phyloP scores from a whole-genome alignment of 2,888 invertebrate species.

The Lobophora halterata region DNA sequence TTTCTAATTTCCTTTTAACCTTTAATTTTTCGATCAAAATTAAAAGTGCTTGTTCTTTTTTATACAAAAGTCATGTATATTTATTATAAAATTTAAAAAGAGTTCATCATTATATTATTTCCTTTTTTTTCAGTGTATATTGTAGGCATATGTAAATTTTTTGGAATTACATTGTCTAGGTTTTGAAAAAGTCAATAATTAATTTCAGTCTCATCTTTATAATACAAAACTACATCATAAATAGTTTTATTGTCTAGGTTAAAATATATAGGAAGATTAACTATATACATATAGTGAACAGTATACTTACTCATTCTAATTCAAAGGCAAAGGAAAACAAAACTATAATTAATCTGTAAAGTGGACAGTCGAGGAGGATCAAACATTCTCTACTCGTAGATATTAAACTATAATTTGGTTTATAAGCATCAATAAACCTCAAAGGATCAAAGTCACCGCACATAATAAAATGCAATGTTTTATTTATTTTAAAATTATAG shows the following conservation, averaged over 20 bases:
- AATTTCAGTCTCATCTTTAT: constrained; percentile 8
- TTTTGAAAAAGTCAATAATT: too few relatives aligned
- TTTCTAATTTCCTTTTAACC: too few relatives aligned
- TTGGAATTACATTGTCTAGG: too few relatives aligned
- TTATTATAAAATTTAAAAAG: too few relatives aligned
- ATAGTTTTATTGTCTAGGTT: constrained; percentile 17
- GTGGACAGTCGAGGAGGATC: constrained; percentile 32
- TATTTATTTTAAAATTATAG: constrained; percentile 36
- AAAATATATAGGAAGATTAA: constrained; percentile 9
- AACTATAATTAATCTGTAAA: constrained; percentile 30
- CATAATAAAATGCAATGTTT: constrained; percentile 28
- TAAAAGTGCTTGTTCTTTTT: too few relatives aligned
- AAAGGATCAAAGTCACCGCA: constrained; percentile 32
- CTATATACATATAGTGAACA: constrained; percentile 10
- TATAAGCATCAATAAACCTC: constrained; percentile 32
- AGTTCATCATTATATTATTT: too few relatives aligned
- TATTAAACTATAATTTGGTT: constrained; percentile 35
- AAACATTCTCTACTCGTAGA: constrained; percentile 28
- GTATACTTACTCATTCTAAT: constrained; percentile 16
- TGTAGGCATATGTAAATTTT: too few relatives aligned
- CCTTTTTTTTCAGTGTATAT: too few relatives aligned
- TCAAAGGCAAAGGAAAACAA: constrained; percentile 29
- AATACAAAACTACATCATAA: constrained; percentile 14
- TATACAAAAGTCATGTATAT: too few relatives aligned
- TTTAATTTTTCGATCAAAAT: too few relatives aligned